A percentile compares a stretch with the other conserved stretches of the same genome.
phyloP scores from a whole-genome alignment of 2,888 invertebrate genomes.

The Athalia rosae region DNA sequence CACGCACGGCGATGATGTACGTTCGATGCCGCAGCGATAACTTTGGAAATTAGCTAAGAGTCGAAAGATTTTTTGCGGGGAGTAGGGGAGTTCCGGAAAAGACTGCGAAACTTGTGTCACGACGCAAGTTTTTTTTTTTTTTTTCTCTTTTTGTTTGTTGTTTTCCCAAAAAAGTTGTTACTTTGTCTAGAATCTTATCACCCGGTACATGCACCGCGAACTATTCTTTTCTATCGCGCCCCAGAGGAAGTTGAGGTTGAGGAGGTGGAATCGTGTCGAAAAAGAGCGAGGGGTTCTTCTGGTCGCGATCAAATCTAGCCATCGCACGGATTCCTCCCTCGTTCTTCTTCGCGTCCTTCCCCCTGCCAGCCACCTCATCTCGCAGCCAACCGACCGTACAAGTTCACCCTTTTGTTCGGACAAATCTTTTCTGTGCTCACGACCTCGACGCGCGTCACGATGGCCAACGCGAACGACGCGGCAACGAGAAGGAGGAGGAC shows the following conservation, averaged over 20 bases:
- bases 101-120: background rate
- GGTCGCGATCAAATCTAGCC: slow-evolving; percentile 35
- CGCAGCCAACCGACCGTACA: slow-evolving; percentile 3
- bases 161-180: no score
- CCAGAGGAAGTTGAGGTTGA: no score
- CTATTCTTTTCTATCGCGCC: no score
- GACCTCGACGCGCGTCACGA: slow-evolving; percentile 23
- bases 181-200: no score
- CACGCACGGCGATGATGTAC: background rate
- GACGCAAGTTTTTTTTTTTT: background rate
- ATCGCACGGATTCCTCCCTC: slow-evolving; percentile 17
- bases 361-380: background rate
- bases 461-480: slow-evolving; percentile 15
- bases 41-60: no score
- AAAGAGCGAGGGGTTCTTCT: slow-evolving; percentile 11
- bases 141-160: no score
- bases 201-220: no score
- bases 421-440: slow-evolving; percentile 36
- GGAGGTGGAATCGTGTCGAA: slow-evolving; percentile 8
- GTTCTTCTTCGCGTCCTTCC: background rate
- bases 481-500: background rate
- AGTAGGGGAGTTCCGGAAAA: background rate
- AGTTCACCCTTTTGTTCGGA: slow-evolving; percentile 20
- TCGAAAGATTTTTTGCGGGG: background rate
- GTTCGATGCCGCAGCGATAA: background rate